Base-by-base conservation (phyloP, 2,113 vertebrate species). In the Cryptotis parvus region DNA sequence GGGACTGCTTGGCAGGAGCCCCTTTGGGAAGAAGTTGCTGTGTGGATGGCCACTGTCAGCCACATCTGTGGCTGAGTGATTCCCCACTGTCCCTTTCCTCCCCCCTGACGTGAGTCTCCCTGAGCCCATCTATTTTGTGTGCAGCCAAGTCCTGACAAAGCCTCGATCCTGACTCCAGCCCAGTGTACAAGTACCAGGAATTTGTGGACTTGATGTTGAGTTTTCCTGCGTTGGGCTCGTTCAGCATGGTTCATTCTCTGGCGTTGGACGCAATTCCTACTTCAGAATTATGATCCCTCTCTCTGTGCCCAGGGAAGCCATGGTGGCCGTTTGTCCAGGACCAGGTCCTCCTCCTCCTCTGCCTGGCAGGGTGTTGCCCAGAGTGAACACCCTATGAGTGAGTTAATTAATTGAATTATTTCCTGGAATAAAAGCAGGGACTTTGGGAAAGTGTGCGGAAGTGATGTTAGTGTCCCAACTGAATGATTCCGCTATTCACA, bases 401-500 rank as follows among this genome's bases (percentile, higher is more conserved):
- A 84, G 72, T 74, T 72, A 45, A 45, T 39, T 58, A 27, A 68
- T 10, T 15, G 49, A 76, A 65, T 74, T 78, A 79, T 37, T 73
- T 78, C n/a, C 29, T 89, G 72, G 43, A 55, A 61, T 68, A 49
- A 68, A 24, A 24, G 63, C 52, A 69, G 26, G 10, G 9, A 52
- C 87, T 33, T 73, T 83, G 29, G 69, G 69, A 45, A 91, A 70
- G 26, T 87, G 15, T 24, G 1, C 45, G 65, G 65, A 82, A 94
- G 37, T 66, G 20, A 61, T 72, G 14, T 55, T 89, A 73, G 20
- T 16, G 16, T 72, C 52, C 72, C 74, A 78, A 18, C 39, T 84
- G 49, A 89, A 76, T 82, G 84, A 73, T 73, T 92, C 45, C 83
- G 41, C 31, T 75, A 39, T 85, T 87, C 33, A 70, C 35, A 89